Base-by-base conservation (phyloP, 2,888 invertebrate species). In the Sarcophaga variegata region DNA sequence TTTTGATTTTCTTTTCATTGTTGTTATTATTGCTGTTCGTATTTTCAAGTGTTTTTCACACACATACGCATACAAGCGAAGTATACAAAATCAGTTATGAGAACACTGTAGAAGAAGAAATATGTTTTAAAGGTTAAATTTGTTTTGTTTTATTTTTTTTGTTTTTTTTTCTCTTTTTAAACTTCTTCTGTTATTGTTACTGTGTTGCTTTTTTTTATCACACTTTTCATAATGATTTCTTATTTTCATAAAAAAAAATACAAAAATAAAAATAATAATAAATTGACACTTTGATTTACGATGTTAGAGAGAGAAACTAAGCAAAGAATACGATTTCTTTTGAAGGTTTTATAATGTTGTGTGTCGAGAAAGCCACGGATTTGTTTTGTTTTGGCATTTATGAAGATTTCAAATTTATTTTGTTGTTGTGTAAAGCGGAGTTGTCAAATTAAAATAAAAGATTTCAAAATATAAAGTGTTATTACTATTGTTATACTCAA, bases 221-320 rank as follows among this genome's bases (percentile, higher is more conserved):
- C 20, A 20, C n/a, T 11, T 62, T 62, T 20, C 14, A 10, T 22
- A 10, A 62, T n/a, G 3, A 11, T 62, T 62, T 17, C 20, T 62
- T 54, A 45, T 67, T 78, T 79, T 74, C 69, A 75, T 69, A 79
- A 69, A 70, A 84, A 80, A 37, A 67, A 12, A 22, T n/a, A 22
- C 1, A 22, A 22, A 45, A 59, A 2, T 1, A 59, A 59, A 59
- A 59, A 59, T 4, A 59, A 83, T 76, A 78, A 78, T 87, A 87
- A 87, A 87, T 87, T 84, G 87, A 87, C 84, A 87, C 70, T 63
- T 87, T 87, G 87, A 84, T 87, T 87, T 87, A 87, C 22, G 22
- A 54, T 86, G 72, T 72, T 72, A 64, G 74, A 81, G 72, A 85
- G 72, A 62, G 63, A 25, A 17, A 47, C 12, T 2, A 4, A 77